Conservation (phyloP, 2,113 vertebrate species). For the Crotalus viridis region DNA sequence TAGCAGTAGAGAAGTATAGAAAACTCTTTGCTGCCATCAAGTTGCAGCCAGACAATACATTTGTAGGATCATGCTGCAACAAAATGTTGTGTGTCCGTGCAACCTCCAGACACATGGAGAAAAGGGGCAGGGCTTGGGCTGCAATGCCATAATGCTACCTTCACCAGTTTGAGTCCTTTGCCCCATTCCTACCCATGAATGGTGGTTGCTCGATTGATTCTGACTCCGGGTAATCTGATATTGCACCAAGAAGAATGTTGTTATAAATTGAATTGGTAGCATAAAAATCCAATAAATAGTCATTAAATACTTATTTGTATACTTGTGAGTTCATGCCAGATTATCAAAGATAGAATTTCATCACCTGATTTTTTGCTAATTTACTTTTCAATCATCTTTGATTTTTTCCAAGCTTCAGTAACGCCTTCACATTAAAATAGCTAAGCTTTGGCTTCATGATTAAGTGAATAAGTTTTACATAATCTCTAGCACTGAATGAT, state of each 20-base stretch:
- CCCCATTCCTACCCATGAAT: neutral
- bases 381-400: neutral
- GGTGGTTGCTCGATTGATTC: neutral
- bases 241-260: neutral
- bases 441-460: neutral
- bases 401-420: neutral
- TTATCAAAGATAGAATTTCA: neutral
- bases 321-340: neutral
- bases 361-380: neutral
- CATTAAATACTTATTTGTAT: neutral
- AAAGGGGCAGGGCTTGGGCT: neutral
- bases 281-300: neutral
- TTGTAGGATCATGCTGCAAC: neutral
- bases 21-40: neutral
- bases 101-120: neutral
- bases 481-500: neutral
- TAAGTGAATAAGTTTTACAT: neutral
- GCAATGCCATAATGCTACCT: neutral
- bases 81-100: neutral
- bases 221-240: neutral
- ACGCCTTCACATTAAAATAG: neutral
- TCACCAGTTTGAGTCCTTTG: neutral
- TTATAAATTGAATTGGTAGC: neutral
- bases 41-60: neutral
- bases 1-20: neutral